Conservation (phyloP, 2,888 invertebrate genomes). For the Chymomyza fuscimana region DNA sequence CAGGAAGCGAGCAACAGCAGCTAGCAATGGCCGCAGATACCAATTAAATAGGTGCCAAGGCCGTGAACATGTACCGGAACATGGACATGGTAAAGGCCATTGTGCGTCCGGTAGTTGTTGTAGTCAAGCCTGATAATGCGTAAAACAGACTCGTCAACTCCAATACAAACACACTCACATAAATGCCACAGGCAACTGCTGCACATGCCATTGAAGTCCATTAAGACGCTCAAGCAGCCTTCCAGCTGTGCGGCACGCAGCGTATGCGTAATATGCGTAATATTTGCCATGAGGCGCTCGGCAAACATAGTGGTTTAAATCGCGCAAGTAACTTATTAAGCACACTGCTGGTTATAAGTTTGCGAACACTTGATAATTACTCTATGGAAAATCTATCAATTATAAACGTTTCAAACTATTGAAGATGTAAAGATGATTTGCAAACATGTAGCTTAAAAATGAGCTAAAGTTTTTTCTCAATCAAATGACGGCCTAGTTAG, state of each 20-base stretch:
- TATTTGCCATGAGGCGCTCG: neutral
- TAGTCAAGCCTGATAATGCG: neutral
- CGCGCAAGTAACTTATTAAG: too few species aligned
- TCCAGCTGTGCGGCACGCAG: neutral
- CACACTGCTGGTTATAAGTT: too few species aligned
- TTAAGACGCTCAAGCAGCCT: neutral
- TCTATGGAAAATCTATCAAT: too few species aligned
- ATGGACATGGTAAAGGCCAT: neutral
- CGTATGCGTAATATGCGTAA: slow-evolving; percentile 5
- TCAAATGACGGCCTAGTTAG: too few species aligned
- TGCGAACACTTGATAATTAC: too few species aligned
- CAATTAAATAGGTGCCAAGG: slow-evolving; percentile 1
- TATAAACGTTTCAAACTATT: too few species aligned
- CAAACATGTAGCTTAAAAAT: too few species aligned
- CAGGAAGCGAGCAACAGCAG: neutral
- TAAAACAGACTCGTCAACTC: neutral
- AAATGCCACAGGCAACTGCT: neutral
- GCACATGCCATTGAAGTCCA: neutral
- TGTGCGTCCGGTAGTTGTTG: neutral
- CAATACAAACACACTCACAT: neutral
- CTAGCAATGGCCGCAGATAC: neutral
- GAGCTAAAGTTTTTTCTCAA: too few species aligned
- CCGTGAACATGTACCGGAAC: neutral
- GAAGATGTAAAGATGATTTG: too few species aligned
- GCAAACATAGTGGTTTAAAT: too few species aligned